Evolutionary conservation across 2,888 invertebrate species (phyloP).

Genomic region (Hypsopygia costalis): DNA sequence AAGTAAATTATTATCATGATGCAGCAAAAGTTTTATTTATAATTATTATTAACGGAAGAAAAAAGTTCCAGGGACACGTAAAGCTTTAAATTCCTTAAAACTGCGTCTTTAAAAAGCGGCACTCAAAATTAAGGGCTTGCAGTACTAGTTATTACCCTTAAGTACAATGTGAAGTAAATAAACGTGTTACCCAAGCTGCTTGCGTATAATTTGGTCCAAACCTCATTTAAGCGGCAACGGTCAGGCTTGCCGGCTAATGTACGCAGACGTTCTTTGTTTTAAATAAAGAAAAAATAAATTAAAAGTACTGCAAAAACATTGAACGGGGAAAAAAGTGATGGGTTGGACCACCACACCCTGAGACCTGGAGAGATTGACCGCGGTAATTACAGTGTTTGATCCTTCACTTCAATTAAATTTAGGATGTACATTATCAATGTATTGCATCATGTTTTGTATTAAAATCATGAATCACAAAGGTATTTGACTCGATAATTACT

Average conservation of each 20-base stretch:
- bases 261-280: slow-evolving; percentile 58
- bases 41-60: background rate
- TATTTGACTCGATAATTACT: slow-evolving; percentile 6
- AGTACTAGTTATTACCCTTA: slow-evolving; percentile 74
- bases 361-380: slow-evolving; percentile 55
- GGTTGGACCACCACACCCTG: slow-evolving; percentile 62
- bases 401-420: slow-evolving; percentile 42
- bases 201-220: slow-evolving; percentile 73
- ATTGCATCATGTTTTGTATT: slow-evolving; percentile 18
- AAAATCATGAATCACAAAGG: slow-evolving; percentile 15
- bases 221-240: slow-evolving; percentile 68
- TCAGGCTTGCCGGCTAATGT: slow-evolving; percentile 60
- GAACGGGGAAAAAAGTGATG: slow-evolving; percentile 68
- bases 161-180: slow-evolving; percentile 78
- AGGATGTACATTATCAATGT: slow-evolving; percentile 8
- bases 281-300: slow-evolving; percentile 70
- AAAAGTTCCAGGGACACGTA: slow-evolving; percentile 13
- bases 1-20: background rate
- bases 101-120: slow-evolving; percentile 52
- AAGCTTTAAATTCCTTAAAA: slow-evolving; percentile 49
- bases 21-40: background rate
- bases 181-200: slow-evolving; percentile 61
- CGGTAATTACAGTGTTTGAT: slow-evolving; percentile 69
- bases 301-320: slow-evolving; percentile 70
- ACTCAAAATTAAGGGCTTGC: slow-evolving; percentile 61